phyloP scores from a whole-genome alignment of 2,888 invertebrate genomes.

The Philaethria dido region DNA sequence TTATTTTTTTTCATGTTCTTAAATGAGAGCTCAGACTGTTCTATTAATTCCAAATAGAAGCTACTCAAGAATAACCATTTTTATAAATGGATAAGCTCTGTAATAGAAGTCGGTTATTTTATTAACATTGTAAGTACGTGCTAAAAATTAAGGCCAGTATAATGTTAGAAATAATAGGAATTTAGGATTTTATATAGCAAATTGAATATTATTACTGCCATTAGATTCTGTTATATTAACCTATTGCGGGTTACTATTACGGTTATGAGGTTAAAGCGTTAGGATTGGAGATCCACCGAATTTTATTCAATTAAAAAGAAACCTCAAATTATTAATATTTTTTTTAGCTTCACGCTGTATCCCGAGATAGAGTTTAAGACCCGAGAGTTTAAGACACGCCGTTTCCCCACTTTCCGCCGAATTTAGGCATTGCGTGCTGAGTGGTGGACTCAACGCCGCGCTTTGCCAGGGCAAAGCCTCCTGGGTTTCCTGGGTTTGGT shows the following conservation, averaged over 20 bases:
- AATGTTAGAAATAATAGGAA: conserved; percentile 24
- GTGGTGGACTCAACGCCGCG: too few relatives aligned
- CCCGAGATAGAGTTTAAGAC: too few relatives aligned
- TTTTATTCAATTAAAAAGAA: not conserved
- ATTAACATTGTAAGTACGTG: conserved; percentile 27
- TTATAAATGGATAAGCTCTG: conserved; percentile 12
- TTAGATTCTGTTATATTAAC: conserved; percentile 25
- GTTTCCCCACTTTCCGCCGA: too few relatives aligned
- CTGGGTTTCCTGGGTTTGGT: too few relatives aligned
- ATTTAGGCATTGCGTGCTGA: too few relatives aligned
- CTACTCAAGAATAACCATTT: conserved; percentile 6
- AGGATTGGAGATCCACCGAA: conserved; percentile 3
- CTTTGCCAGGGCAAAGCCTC: too few relatives aligned
- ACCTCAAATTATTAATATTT: not conserved
- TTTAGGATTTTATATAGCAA: conserved; percentile 22
- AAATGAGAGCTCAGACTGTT: not conserved
- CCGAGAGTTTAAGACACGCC: too few relatives aligned
- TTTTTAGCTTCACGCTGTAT: too few relatives aligned
- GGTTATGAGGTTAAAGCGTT: conserved; percentile 17
- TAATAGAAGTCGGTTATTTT: conserved; percentile 23
- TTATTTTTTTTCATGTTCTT: not conserved
- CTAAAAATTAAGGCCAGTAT: conserved; percentile 25
- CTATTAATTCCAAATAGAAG: not conserved
- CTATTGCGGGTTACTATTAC: conserved; percentile 16
- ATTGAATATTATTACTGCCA: conserved; percentile 19